Evolutionary conservation across 2,113 vertebrate genomes (phyloP).

Genomic region (Atractosteus spatula): DNA sequence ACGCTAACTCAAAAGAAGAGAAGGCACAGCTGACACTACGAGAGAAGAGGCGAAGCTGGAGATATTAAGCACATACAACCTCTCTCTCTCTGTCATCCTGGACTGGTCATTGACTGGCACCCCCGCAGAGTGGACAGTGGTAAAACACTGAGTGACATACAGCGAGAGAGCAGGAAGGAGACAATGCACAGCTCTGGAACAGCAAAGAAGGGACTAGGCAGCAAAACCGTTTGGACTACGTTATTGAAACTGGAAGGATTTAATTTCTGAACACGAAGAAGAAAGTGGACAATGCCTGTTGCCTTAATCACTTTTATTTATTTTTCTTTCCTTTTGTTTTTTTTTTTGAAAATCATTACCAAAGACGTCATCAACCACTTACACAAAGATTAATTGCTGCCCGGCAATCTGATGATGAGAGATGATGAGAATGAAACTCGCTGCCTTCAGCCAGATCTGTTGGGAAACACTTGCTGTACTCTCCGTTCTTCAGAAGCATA

Average conservation of each 20-base stretch:
- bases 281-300: slow-evolving; percentile 6
- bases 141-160: slow-evolving; percentile 18
- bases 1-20: slow-evolving; percentile 54
- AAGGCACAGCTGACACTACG: slow-evolving; percentile 48
- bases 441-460: too few species aligned
- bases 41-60: slow-evolving; percentile 57
- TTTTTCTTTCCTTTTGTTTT: background rate
- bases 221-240: background rate
- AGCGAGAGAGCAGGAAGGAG: slow-evolving; percentile 7
- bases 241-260: background rate
- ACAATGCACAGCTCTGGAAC: background rate
- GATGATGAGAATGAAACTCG: too few species aligned
- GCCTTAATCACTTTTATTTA: slow-evolving; percentile 2
- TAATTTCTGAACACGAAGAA: background rate
- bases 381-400: too few species aligned
- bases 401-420: too few species aligned
- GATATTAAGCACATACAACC: slow-evolving; percentile 45
- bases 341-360: slow-evolving; percentile 1
- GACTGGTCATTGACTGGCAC: slow-evolving; percentile 33
- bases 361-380: background rate
- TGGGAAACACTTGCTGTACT: too few species aligned
- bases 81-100: background rate
- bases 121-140: slow-evolving; percentile 54
- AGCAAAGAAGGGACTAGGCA: too few species aligned
- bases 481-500: too few species aligned